These are phyloP conservation scores for Sphinx pinastri DNA, from an alignment of 2,888 invertebrate species.

Conservation along the genomic window DNA sequence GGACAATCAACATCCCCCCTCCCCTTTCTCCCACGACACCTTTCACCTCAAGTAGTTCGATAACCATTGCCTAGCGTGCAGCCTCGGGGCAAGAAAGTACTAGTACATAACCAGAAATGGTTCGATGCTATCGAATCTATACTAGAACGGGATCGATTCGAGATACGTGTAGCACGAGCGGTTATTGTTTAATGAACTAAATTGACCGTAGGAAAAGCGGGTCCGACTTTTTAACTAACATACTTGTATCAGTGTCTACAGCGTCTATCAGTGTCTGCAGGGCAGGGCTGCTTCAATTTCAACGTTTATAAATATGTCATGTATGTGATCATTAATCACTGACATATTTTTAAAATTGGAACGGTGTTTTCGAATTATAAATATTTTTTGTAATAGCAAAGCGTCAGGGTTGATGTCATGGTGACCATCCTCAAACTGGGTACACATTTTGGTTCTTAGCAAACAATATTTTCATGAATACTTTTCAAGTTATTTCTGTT, in stretches of 20 bases:
- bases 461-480: too few species aligned
- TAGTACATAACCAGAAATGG: slow-evolving; percentile 47
- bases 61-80: slow-evolving; percentile 51
- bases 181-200: slow-evolving; percentile 27
- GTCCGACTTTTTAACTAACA: background rate
- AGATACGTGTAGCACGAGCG: background rate
- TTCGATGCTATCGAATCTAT: slow-evolving; percentile 42
- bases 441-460: too few species aligned
- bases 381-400: too few species aligned
- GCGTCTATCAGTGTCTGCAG: background rate
- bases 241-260: background rate
- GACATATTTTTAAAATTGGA: too few species aligned
- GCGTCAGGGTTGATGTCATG: too few species aligned
- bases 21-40: slow-evolving; percentile 42
- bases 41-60: slow-evolving; percentile 56
- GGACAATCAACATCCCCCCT: slow-evolving; percentile 12
- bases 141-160: slow-evolving; percentile 39
- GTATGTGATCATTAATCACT: too few species aligned
- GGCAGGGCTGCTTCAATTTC: too few species aligned
- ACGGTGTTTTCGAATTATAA: too few species aligned
- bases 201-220: slow-evolving; percentile 16
- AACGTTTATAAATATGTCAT: too few species aligned
- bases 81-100: slow-evolving; percentile 66
- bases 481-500: too few species aligned
- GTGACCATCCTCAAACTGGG: too few species aligned